phyloP scores from a whole-genome alignment of 2,113 vertebrate species.

The Meleagris gallopavo region DNA sequence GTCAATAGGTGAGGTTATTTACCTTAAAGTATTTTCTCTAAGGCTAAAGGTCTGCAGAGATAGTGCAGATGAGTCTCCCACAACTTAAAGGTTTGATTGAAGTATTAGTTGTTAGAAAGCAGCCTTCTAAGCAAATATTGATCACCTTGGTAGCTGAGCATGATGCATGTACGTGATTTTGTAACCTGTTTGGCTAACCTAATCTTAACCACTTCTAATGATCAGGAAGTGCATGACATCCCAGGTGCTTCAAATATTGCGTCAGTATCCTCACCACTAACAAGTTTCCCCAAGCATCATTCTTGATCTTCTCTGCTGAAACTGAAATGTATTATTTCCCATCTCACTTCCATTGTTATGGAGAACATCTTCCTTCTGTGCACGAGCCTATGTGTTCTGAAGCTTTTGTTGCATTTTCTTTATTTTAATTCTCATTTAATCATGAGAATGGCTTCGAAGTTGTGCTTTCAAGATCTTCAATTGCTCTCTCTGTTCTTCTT shows the following conservation, averaged over 20 bases:
- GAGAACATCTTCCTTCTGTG: background rate
- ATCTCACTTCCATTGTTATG: background rate
- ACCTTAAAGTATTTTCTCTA: background rate
- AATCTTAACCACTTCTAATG: background rate
- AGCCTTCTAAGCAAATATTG: background rate
- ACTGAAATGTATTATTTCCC: background rate
- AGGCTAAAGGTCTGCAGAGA: background rate
- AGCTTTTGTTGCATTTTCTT: background rate
- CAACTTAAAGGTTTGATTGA: background rate
- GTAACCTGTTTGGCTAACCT: background rate
- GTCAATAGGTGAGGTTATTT: background rate
- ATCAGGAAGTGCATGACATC: background rate
- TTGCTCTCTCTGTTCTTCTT: constrained; percentile 29
- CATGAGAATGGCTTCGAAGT: background rate
- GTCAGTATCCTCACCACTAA: background rate
- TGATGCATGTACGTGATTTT: background rate
- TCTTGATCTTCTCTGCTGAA: background rate
- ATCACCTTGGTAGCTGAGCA: background rate
- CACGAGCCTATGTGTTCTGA: background rate
- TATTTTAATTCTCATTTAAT: background rate
- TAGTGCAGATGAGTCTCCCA: background rate
- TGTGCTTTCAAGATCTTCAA: background rate
- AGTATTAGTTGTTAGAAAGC: background rate
- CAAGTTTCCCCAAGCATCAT: background rate
- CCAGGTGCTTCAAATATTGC: background rate